These are phyloP conservation scores for Drosophila nasuta DNA, from an alignment of 1,140 invertebrate genomes.

Conservation along the genomic window DNA sequence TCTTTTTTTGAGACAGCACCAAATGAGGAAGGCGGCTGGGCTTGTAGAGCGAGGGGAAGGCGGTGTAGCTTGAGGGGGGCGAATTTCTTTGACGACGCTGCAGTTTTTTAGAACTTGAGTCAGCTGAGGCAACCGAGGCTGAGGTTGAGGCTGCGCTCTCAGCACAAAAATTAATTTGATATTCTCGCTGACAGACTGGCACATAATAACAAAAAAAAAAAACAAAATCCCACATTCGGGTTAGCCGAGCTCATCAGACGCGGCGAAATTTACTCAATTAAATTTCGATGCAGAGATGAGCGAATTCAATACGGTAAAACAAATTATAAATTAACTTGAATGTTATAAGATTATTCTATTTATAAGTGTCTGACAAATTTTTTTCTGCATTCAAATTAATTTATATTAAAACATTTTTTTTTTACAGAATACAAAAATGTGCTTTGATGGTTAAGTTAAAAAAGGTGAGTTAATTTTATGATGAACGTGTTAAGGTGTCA, in stretches of 20 bases:
- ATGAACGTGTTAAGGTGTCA: too few species aligned
- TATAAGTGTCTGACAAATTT: too few species aligned
- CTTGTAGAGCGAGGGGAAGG: too few species aligned
- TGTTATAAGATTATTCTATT: too few species aligned
- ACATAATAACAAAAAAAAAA: slow-evolving; percentile 19
- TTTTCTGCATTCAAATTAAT: too few species aligned
- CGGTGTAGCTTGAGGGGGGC: neutral
- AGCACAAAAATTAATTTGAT: slow-evolving; percentile 64
- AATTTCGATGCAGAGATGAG: neutral
- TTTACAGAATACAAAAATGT: too few species aligned
- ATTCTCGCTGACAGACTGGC: slow-evolving; percentile 28
- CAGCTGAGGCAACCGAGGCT: slow-evolving; percentile 4
- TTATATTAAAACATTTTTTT: too few species aligned
- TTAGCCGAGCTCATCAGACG: neutral
- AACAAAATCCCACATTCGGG: slow-evolving; percentile 6
- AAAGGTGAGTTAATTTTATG: too few species aligned
- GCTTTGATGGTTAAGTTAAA: too few species aligned
- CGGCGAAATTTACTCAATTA: neutral
- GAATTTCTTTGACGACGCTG: slow-evolving; percentile 56
- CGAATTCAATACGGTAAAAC: too few species aligned
- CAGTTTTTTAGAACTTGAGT: slow-evolving; percentile 44
- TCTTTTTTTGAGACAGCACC: slow-evolving; percentile 13
- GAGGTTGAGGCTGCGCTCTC: slow-evolving; percentile 28
- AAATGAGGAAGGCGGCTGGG: neutral
- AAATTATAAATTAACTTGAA: too few species aligned